Evolutionary conservation across 2,113 vertebrate genomes (phyloP).

Genomic region (Antechinus flavipes): DNA sequence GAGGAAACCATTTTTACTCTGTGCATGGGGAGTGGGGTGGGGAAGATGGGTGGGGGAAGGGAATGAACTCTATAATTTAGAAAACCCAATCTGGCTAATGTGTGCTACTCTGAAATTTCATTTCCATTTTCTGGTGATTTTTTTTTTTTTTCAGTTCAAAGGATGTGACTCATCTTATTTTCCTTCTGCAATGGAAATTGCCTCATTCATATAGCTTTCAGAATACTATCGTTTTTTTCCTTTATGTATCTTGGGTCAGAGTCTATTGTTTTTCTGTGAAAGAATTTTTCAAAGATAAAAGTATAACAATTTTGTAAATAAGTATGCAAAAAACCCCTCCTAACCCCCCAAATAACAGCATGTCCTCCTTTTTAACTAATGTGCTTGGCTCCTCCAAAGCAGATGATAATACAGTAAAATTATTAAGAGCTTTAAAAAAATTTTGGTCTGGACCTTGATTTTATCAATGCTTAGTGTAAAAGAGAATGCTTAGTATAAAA

Average conservation of each 20-base stretch:
- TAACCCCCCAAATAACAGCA: background rate
- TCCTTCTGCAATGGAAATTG: background rate
- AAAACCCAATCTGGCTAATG: slow-evolving; percentile 51
- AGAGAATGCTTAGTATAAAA: background rate
- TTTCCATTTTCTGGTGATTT: slow-evolving; percentile 20
- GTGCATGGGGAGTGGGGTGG: background rate
- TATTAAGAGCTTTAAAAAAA: background rate
- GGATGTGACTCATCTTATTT: background rate
- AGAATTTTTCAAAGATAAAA: background rate
- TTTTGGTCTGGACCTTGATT: background rate
- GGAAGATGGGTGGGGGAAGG: slow-evolving; percentile 7
- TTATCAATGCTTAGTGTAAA: background rate
- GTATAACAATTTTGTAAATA: background rate
- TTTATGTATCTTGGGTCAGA: background rate
- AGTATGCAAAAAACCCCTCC: background rate
- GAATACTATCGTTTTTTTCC: background rate
- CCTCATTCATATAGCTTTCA: slow-evolving; percentile 16
- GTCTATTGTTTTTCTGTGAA: background rate
- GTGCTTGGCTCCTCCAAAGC: background rate
- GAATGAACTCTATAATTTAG: slow-evolving; percentile 56
- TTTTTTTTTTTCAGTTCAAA: slow-evolving; percentile 41
- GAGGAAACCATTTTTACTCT: background rate
- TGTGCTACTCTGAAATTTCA: slow-evolving; percentile 31
- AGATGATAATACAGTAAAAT: background rate
- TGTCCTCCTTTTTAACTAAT: background rate